Percentiles rank a stretch among this genome's conserved stretches.
Evolutionary conservation across 2,797 vertebrate species (phyloP).

Genomic region (Ibycter americanus): DNA sequence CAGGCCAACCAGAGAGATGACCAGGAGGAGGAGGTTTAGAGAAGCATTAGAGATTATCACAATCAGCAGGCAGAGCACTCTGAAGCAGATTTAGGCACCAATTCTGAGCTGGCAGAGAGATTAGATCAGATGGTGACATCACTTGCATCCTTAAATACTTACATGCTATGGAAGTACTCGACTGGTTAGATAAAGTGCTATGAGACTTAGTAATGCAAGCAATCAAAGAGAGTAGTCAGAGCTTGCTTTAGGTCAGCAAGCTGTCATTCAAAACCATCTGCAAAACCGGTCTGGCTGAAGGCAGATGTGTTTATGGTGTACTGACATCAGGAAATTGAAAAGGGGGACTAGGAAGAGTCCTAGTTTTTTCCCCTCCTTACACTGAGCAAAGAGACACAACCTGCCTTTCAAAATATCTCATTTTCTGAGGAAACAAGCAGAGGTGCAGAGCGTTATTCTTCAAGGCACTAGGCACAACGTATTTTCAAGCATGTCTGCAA

Average conservation of each 20-base stretch:
- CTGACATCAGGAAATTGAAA: not conserved
- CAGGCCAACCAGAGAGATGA: not conserved
- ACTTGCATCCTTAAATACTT: not conserved
- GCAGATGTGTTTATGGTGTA: not conserved
- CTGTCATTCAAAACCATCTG: not conserved
- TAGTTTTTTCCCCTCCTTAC: not conserved
- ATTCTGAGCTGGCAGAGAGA: not conserved
- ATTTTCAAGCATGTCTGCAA: not conserved
- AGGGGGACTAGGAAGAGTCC: not conserved
- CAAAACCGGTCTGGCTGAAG: not conserved
- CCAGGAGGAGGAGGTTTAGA: not conserved
- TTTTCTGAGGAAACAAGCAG: not conserved
- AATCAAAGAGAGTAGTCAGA: conserved; percentile 8
- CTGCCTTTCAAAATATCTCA: not conserved
- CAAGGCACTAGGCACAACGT: not conserved
- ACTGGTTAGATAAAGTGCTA: not conserved
- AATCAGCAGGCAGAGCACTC: not conserved
- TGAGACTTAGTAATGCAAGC: not conserved
- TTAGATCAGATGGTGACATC: conserved; percentile 1
- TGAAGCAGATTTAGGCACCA: not conserved
- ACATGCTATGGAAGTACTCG: not conserved
- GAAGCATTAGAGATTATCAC: not conserved
- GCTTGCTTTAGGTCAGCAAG: not conserved
- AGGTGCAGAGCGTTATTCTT: not conserved
- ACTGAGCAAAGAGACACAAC: not conserved